Conservation (phyloP, 2,113 vertebrate genomes). For the Myanophis thanlyinensis region DNA sequence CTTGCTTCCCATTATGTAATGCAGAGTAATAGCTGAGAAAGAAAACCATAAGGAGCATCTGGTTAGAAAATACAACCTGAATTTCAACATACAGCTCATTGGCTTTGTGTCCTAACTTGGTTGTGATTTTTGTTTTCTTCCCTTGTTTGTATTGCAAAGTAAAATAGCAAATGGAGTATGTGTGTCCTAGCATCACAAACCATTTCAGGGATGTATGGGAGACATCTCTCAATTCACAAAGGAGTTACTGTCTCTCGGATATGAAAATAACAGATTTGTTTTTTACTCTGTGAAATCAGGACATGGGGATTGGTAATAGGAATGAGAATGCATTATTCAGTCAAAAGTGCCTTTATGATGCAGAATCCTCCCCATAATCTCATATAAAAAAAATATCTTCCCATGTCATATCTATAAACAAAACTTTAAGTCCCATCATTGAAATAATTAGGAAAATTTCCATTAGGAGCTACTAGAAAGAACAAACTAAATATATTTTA, state of each 20-base stretch:
- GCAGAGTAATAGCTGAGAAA: not conserved
- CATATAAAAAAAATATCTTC: no score
- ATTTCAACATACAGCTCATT: not conserved
- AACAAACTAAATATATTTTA: no score
- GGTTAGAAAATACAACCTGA: not conserved
- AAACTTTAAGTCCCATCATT: no score
- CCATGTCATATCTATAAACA: no score
- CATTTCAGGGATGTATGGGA: not conserved
- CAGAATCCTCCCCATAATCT: not conserved
- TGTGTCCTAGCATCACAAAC: not conserved
- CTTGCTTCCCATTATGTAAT: not conserved
- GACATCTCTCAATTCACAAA: not conserved
- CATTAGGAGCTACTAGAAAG: no score
- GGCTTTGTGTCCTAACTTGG: not conserved
- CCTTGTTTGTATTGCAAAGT: not conserved
- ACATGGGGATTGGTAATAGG: not conserved
- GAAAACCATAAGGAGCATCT: not conserved
- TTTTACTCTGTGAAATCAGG: not conserved
- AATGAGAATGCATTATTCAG: not conserved
- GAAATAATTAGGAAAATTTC: no score
- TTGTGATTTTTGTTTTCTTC: not conserved
- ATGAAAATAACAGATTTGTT: not conserved
- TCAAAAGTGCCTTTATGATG: not conserved
- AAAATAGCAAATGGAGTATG: not conserved
- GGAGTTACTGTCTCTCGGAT: not conserved